Base-by-base conservation (phyloP, 2,888 invertebrate species). In the Chrysolina haemoptera region DNA sequence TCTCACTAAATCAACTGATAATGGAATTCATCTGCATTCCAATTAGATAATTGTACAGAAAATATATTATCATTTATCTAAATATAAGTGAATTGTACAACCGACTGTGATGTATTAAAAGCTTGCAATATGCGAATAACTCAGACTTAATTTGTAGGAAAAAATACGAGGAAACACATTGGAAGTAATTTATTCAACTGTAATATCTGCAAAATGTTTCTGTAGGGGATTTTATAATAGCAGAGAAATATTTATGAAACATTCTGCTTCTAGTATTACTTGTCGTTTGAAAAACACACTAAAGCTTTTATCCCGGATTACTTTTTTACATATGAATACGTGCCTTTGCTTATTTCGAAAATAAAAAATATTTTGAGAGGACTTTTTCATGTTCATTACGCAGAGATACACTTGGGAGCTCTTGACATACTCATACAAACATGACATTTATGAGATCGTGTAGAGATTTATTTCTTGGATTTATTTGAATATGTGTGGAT, bases 291-390 rank as follows among this genome's bases (percentile, higher is more conserved):
- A 48, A 35, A 16, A 66, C 66, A 66, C 66, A 50, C 35, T 22
- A 66, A 66, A 66, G 66, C 66, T 66, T 50, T 66, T 35, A 66
- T 50, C 50, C 35, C 20, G 66, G 35, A 66, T 66, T 66, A 66
- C 48, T 50, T 50, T 66, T 66, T 40, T 50, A 50, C 50, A 66
- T 50, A 66, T 66, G 66, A 50, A 50, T 50, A 50, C 50, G 66
- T 66, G 35, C 50, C 50, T 27, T 64, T 66, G 27, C 66, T 50
- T 27, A 48, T 50, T 43, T 50, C 35, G 48, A 43, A 66, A 66
- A 35, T 48, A 27, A 66, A 66, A 65, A 18, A 27, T 50, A 48
- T 11, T 50, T 50, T 50, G 14, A 18, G 46, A 50, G 50, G 18
- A 66, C 55, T 66, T 66, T 66, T 48, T 66, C 50, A 35, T 27